Evolutionary conservation across 2,888 invertebrate genomes (phyloP).

Genomic region (Calameuta pallipes): DNA sequence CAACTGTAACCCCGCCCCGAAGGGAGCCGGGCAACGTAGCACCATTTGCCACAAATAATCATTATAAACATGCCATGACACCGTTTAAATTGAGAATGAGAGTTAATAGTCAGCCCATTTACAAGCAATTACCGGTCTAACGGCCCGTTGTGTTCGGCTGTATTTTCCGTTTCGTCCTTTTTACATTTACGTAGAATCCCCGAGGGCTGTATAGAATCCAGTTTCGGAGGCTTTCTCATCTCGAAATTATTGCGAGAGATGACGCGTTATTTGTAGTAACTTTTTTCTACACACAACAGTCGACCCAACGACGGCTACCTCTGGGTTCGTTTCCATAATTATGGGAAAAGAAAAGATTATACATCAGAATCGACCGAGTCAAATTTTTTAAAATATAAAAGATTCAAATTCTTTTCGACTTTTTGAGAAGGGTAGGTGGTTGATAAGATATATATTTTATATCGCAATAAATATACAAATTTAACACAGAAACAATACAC

Average conservation of each 20-base stretch:
- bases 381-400: background rate
- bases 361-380: background rate
- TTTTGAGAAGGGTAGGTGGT: too few relatives aligned
- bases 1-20: background rate
- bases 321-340: background rate
- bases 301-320: background rate
- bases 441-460: background rate
- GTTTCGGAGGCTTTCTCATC: background rate
- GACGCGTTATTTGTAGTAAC: background rate
- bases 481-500: background rate
- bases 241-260: background rate
- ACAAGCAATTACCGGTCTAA: constrained; percentile 17
- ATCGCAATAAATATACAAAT: background rate
- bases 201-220: constrained; percentile 2
- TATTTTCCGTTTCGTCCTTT: constrained; percentile 11
- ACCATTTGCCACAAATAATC: constrained; percentile 39
- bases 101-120: constrained; percentile 29
- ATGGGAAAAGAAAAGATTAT: background rate
- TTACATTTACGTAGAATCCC: constrained; percentile 12
- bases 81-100: constrained; percentile 27
- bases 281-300: background rate
- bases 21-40: constrained; percentile 8
- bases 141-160: constrained; percentile 20
- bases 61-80: constrained; percentile 32
- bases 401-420: background rate